Percentiles rank a stretch among this genome's conserved stretches.
Evolutionary conservation across 2,888 invertebrate genomes (phyloP).

Genomic region (Microctonus hyperodae): DNA sequence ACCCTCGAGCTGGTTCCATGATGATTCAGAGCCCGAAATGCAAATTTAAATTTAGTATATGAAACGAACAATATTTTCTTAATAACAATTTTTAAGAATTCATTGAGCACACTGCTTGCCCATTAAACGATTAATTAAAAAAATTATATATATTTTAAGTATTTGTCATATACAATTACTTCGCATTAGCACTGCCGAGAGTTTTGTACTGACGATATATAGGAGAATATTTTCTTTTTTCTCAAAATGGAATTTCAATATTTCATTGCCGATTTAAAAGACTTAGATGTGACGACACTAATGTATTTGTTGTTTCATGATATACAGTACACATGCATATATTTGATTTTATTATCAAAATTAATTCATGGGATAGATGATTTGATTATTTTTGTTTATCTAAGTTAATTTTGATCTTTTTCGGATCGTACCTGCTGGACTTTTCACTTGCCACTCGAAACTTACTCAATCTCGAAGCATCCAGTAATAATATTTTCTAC

Average conservation of each 20-base stretch:
- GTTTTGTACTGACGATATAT: constrained; percentile 21
- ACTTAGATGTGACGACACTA: constrained; percentile 29
- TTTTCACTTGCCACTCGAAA: constrained; percentile 53
- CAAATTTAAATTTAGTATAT: constrained; percentile 51
- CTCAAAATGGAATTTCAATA: constrained; percentile 13
- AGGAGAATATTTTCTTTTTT: constrained; percentile 11
- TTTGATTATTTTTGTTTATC: constrained; percentile 18
- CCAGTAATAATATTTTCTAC: constrained; percentile 33
- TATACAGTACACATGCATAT: neutral
- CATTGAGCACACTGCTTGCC: constrained; percentile 20
- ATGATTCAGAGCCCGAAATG: constrained; percentile 62
- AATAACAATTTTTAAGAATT: neutral
- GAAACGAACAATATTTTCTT: neutral
- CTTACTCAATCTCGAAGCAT: constrained; percentile 32
- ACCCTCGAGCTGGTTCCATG: constrained; percentile 57
- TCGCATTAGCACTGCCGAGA: constrained; percentile 26
- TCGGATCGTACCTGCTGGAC: constrained; percentile 39
- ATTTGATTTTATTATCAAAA: constrained; percentile 3
- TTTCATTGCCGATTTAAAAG: constrained; percentile 36
- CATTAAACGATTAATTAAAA: constrained; percentile 5
- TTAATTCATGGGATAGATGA: constrained; percentile 12
- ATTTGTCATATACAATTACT: neutral
- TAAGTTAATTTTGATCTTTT: constrained; percentile 8
- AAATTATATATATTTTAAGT: constrained; percentile 22
- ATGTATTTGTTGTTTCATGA: constrained; percentile 4